These are phyloP conservation scores for Crepidodera aurea DNA, from an alignment of 2,888 invertebrate species.

Conservation along the genomic window DNA sequence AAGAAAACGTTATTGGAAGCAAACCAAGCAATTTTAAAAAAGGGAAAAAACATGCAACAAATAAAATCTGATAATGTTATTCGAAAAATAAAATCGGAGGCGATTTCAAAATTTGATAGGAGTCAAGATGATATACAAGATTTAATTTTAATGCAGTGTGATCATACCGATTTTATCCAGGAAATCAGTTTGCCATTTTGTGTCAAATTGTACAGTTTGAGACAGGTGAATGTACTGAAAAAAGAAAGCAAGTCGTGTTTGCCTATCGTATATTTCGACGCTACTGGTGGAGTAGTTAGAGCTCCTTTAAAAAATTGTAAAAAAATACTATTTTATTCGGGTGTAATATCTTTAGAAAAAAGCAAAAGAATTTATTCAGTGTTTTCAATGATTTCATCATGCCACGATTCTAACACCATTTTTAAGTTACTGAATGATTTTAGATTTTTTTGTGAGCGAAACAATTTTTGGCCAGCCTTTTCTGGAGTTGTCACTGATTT, in stretches of 20 bases:
- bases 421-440: constrained; percentile 35
- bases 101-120: constrained; percentile 21
- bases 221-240: constrained; percentile 33
- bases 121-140: constrained; percentile 30
- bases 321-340: constrained; percentile 35
- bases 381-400: constrained; percentile 32
- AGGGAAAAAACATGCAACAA: constrained; percentile 27
- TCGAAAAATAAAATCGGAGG: constrained; percentile 37
- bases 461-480: constrained; percentile 36
- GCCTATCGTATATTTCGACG: constrained; percentile 39
- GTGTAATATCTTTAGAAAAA: constrained; percentile 19
- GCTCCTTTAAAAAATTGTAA: constrained; percentile 26
- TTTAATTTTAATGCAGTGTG: constrained; percentile 31
- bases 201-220: constrained; percentile 37
- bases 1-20: not conserved
- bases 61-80: constrained; percentile 37
- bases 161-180: constrained; percentile 39
- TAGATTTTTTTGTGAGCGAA: constrained; percentile 24
- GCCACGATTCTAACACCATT: constrained; percentile 34
- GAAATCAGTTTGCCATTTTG: constrained; percentile 36
- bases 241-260: constrained; percentile 19
- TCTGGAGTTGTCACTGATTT: constrained; percentile 37
- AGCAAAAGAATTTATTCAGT: constrained; percentile 32
- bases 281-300: constrained; percentile 37
- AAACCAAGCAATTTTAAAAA: not conserved